Conservation (phyloP, 1,140 invertebrate genomes). For the Alviniconcha marisindica region DNA sequence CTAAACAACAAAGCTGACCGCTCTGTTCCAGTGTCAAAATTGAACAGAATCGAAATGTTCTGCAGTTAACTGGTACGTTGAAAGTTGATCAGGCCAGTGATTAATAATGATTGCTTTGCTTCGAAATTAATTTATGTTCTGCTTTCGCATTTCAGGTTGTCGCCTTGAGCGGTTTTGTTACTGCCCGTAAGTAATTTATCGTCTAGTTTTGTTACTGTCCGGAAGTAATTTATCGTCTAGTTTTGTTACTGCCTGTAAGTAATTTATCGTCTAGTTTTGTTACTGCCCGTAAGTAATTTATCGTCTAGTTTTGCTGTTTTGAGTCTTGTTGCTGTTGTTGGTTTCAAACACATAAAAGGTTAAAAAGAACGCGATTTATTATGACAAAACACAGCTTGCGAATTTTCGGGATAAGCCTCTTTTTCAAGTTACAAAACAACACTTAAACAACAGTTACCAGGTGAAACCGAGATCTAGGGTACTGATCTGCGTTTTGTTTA, state of each 20-base stretch:
- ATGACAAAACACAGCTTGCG: too few relatives aligned
- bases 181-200: not conserved
- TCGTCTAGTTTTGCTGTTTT: not conserved
- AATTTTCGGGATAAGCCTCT: too few relatives aligned
- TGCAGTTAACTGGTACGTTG: too few relatives aligned
- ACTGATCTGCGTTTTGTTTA: too few relatives aligned
- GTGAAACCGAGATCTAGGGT: too few relatives aligned
- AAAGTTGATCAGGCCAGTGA: not conserved
- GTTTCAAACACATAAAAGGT: too few relatives aligned
- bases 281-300: not conserved
- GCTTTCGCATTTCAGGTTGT: not conserved
- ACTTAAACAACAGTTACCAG: too few relatives aligned
- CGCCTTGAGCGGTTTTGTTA: not conserved
- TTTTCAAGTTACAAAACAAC: too few relatives aligned
- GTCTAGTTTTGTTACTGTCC: not conserved
- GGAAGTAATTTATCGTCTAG: not conserved
- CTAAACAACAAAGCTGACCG: too few relatives aligned
- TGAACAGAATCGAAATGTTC: too few relatives aligned
- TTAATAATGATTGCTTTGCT: not conserved
- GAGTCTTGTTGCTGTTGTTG: not conserved
- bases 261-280: not conserved
- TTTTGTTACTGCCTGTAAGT: not conserved
- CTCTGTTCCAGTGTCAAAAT: too few relatives aligned
- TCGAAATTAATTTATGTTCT: not conserved
- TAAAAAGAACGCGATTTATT: too few relatives aligned